Evolutionary conservation across 2,797 vertebrate species (phyloP), one percentile per base, ranked within the genome.

Genomic region (Pangasius mekongensis): DNA sequence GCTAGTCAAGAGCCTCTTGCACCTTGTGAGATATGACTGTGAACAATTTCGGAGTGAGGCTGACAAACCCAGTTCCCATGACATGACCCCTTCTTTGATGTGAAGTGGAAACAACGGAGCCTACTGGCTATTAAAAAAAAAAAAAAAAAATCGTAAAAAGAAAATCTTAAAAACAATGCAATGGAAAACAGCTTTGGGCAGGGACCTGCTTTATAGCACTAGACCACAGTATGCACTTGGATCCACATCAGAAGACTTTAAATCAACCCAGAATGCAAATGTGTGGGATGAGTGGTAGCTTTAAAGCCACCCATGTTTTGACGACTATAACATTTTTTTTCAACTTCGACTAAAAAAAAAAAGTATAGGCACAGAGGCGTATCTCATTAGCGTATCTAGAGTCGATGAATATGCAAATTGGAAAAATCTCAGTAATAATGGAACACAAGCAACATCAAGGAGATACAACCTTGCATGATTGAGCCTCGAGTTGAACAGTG

Each of bases 211-310:
- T 67, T 14, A 83, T n/a, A 62, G 13, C 1, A n/a, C 52, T 58
- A 82, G 27, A 82, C 78, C 39, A 60, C 24, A 20, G 52, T 47
- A 47, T 47, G 9, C 27, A 71, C 13, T 71, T 49, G 52, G 36
- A 86, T 86, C 73, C 33, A 90, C 52, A 80, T 80, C 77, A 80
- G 77, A 80, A 54, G 54, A 22, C 49, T 54, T 78, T 78, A 54
- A 33, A 33, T 11, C 24, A 30, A 30, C n/a, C 49, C 49, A 20
- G n/a, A 78, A 78, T 78, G 49, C 76, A 78, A 78, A 78, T 24
- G 36, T 22, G 52, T 58, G 52, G 52, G 18, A 33, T 33, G n/a
- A 18, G 49, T 22, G n/a, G 77, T 52, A 36, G 52, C 52, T 58
- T 80, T 56, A 56, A 36, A 56, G n/a, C 5, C 49, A 80, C 16